A percentile compares a stretch with the other conserved stretches of the same genome.
These are phyloP conservation scores for Chiridota heheva DNA, from an alignment of 35 echinoderm and acorn worm species.

Conservation along the genomic window DNA sequence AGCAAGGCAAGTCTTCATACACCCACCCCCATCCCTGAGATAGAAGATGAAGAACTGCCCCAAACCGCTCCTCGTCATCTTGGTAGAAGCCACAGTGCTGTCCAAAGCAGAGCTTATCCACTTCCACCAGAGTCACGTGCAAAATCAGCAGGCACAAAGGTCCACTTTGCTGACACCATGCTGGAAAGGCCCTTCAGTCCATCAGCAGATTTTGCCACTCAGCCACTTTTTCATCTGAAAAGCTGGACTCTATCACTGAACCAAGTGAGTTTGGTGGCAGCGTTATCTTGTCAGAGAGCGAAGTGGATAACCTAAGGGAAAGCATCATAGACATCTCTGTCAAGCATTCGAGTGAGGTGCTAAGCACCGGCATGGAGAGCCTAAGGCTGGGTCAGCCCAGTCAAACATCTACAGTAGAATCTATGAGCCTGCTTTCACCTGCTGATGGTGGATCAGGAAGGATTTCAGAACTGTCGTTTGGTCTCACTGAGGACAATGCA, in stretches of 20 bases:
- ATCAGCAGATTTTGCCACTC: no score
- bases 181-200: no score
- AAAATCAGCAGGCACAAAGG: constrained; percentile 28
- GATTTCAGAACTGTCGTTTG: constrained; percentile 3
- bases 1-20: background rate
- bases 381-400: background rate
- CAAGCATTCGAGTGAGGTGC: background rate
- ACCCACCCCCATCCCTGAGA: background rate
- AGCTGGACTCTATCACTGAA: constrained; percentile 12
- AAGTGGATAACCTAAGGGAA: background rate
- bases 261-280: constrained; percentile 14
- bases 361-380: background rate
- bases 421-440: background rate
- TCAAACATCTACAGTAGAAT: background rate
- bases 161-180: background rate
- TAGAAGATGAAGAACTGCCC: background rate
- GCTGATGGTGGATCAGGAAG: background rate
- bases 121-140: background rate
- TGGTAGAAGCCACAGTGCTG: constrained; percentile 27
- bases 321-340: background rate
- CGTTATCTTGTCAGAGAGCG: constrained; percentile 19
- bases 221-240: constrained; percentile 1
- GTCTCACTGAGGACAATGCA: no score
- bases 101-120: constrained; percentile 6
- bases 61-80: background rate